A percentile compares a stretch with the other conserved stretches of the same genome.
phyloP scores from a whole-genome alignment of 2,888 invertebrate species.

The Dasypogon diadema region DNA sequence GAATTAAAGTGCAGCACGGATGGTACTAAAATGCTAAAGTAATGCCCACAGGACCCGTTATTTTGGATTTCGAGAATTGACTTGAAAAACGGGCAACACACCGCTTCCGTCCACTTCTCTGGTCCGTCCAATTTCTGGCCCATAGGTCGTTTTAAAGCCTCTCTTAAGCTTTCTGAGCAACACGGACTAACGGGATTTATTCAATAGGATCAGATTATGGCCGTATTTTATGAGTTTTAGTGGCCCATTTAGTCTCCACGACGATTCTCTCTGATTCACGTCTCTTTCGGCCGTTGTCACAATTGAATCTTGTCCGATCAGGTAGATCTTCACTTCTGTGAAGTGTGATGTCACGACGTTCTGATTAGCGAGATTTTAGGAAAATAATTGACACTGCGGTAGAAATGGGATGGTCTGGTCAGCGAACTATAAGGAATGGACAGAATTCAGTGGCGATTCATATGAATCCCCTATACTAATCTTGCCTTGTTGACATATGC shows the following conservation, averaged over 20 bases:
- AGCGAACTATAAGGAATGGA: no score
- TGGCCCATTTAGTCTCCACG: conserved; percentile 2
- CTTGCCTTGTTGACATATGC: no score
- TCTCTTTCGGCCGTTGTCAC: not conserved
- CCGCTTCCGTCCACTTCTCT: not conserved
- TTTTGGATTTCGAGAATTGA: conserved; percentile 24
- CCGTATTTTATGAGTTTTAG: conserved; percentile 10
- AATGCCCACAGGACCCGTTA: conserved; percentile 38
- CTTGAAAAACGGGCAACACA: not conserved
- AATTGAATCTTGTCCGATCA: not conserved
- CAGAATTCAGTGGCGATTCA: no score
- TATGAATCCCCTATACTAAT: no score
- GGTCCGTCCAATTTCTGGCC: not conserved
- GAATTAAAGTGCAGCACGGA: conserved; percentile 11
- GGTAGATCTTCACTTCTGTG: not conserved
- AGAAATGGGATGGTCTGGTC: no score
- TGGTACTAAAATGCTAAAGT: conserved; percentile 40
- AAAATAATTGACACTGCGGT: no score
- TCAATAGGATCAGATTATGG: conserved; percentile 46
- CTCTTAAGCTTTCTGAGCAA: not conserved
- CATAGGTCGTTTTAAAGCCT: not conserved
- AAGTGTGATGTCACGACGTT: not conserved
- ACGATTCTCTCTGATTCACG: not conserved
- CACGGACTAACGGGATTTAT: conserved; percentile 25
- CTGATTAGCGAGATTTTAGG: no score